Base-by-base conservation (phyloP, 2,113 vertebrate genomes). In the Menidia beryllina region DNA sequence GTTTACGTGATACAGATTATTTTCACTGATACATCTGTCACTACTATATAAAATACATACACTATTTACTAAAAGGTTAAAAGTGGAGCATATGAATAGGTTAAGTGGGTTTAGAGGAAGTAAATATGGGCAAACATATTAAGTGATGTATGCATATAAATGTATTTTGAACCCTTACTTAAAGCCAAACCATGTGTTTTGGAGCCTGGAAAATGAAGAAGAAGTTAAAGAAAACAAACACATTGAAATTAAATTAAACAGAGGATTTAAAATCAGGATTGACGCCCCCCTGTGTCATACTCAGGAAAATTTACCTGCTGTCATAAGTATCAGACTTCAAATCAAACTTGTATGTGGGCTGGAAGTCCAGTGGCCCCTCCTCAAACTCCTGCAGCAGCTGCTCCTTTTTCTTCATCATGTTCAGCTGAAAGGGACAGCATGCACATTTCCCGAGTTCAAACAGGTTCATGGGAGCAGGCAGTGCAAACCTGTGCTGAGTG, bases 311-410 rank as follows among this genome's bases (percentile, higher is more conserved):
- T 62, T 77, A 90, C 89, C 97, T 98, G 89, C 95, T 96, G 83
- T 98, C 97, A 30, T 98, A 98, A 0, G 90, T 91, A 14, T 95
- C 90, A 0, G 96, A 96, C 89, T 96, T 89, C 39, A 91, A 86
- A 86, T 99, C 96, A 88, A 97, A 99, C 88, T 99, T 98, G 92
- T 96, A 98, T 2, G 96, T 98, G 57, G 97, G 98, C 8, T 94
- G 95, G 83, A 98, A 98, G 80, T 93, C 91, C 62, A 99, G 88
- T 17, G 94, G 93, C 2, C 97, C 97, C 69, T 99, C 98, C 27
- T 93, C 90, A 91, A 99, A 99, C 54, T 97, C 94, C 85, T 93
- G 93, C 59, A 99, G 93, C 80, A 94, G 67, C 0, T 70, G 66
- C 50, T 96, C 94, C 0, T 92, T 93, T 88, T 91, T 93, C 92